These are phyloP conservation scores for Pseudopleuronectes americanus DNA, from an alignment of 2,797 vertebrate genomes.

Conservation along the genomic window DNA sequence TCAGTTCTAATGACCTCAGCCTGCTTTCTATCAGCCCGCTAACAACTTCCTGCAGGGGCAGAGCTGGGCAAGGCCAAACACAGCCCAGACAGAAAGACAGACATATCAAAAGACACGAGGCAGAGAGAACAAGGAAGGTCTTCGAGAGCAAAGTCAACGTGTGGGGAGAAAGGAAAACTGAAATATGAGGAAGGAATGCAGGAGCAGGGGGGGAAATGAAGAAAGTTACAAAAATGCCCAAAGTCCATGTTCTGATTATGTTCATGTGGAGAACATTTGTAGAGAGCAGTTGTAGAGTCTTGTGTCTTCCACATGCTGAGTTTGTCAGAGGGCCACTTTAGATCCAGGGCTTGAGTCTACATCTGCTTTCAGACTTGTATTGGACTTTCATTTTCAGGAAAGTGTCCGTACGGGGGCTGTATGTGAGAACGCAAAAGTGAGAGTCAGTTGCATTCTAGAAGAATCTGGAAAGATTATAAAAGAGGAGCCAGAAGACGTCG, in stretches of 20 bases:
- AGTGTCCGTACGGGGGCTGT: too few species aligned
- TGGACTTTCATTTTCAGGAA: too few species aligned
- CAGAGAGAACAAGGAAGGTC: slow-evolving; percentile 31
- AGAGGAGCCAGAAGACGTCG: too few species aligned
- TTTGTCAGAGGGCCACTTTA: slow-evolving; percentile 11
- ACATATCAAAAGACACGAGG: slow-evolving; percentile 50
- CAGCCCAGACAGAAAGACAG: slow-evolving; percentile 60
- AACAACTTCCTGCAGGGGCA: slow-evolving; percentile 79
- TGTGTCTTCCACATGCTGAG: slow-evolving; percentile 23
- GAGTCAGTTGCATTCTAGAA: too few species aligned
- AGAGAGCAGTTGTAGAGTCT: slow-evolving; percentile 36
- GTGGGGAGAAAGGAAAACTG: slow-evolving; percentile 15
- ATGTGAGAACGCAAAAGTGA: too few species aligned
- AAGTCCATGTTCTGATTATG: slow-evolving; percentile 39
- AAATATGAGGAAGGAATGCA: slow-evolving; percentile 33
- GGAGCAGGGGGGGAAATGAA: neutral
- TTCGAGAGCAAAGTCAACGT: slow-evolving; percentile 24
- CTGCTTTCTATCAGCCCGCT: slow-evolving; percentile 75
- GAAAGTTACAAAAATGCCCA: neutral
- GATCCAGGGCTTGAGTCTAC: neutral
- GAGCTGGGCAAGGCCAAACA: slow-evolving; percentile 74
- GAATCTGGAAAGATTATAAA: too few species aligned
- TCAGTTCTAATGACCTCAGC: slow-evolving; percentile 76
- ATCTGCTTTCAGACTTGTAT: too few species aligned
- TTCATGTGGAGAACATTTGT: slow-evolving; percentile 38